These are phyloP conservation scores for Clivina fossor DNA, from an alignment of 2,888 invertebrate species.

Conservation along the genomic window DNA sequence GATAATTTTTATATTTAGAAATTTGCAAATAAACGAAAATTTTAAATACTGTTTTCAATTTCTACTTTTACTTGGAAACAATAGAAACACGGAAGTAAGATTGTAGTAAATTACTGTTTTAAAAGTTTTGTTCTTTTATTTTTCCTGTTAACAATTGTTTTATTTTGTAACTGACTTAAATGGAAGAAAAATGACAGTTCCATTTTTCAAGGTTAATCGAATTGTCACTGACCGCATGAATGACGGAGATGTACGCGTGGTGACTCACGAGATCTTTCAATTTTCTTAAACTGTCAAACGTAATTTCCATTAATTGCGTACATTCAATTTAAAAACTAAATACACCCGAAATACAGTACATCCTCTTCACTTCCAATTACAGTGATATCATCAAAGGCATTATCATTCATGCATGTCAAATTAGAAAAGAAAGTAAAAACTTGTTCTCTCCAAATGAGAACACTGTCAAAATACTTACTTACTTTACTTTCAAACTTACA, in stretches of 20 bases:
- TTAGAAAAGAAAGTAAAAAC: slow-evolving; percentile 31
- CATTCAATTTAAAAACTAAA: slow-evolving; percentile 24
- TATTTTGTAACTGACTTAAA: no score
- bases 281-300: slow-evolving; percentile 26
- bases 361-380: slow-evolving; percentile 19
- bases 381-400: slow-evolving; percentile 23
- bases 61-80: slow-evolving; percentile 7
- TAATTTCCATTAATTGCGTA: slow-evolving; percentile 24
- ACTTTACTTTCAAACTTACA: no score
- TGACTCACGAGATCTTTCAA: slow-evolving; percentile 15
- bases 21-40: no score
- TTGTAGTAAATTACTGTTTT: slow-evolving; percentile 7
- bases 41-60: background rate
- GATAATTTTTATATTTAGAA: no score
- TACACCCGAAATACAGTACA: slow-evolving; percentile 27
- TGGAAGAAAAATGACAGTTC: slow-evolving; percentile 29
- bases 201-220: slow-evolving; percentile 26
- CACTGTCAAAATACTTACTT: no score
- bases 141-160: no score
- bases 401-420: slow-evolving; percentile 32
- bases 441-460: no score
- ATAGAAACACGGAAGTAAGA: slow-evolving; percentile 14
- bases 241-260: slow-evolving; percentile 9
- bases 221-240: slow-evolving; percentile 32
- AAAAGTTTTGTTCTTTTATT: slow-evolving; percentile 12